Conservation (phyloP, 2,113 vertebrate genomes). For the Sturnus vulgaris region DNA sequence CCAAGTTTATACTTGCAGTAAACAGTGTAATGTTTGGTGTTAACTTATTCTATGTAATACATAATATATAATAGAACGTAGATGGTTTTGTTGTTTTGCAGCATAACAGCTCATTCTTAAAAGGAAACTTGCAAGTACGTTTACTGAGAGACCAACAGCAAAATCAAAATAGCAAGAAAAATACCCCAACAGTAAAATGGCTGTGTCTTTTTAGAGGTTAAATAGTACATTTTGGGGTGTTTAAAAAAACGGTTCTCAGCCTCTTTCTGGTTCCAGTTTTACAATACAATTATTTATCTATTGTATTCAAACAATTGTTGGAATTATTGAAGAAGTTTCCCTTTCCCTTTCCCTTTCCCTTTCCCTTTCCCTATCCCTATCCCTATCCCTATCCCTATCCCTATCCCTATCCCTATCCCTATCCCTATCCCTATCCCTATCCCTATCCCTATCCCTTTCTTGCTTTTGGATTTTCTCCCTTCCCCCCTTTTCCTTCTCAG, state of each 20-base stretch:
- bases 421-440: background rate
- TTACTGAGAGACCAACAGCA: background rate
- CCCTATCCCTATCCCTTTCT: too few species aligned
- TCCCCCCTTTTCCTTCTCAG: rapidly evolving
- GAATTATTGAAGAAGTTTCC: too few species aligned
- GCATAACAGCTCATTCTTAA: background rate
- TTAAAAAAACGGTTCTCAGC: background rate
- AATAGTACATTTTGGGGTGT: background rate
- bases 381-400: rapidly evolving
- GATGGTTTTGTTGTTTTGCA: background rate
- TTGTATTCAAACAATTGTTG: background rate
- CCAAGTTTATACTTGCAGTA: background rate
- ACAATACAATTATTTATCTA: background rate
- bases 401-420: background rate
- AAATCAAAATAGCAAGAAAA: background rate
- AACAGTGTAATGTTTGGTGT: background rate
- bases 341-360: rapidly evolving
- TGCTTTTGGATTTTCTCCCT: rapidly evolving
- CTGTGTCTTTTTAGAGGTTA: background rate
- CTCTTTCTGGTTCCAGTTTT: background rate
- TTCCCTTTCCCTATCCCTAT: background rate
- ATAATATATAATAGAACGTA: background rate
- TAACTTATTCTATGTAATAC: background rate
- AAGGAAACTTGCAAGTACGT: background rate
- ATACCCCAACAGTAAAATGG: background rate